phyloP scores from a whole-genome alignment of 2,888 invertebrate genomes.

The Globia sparganii region DNA sequence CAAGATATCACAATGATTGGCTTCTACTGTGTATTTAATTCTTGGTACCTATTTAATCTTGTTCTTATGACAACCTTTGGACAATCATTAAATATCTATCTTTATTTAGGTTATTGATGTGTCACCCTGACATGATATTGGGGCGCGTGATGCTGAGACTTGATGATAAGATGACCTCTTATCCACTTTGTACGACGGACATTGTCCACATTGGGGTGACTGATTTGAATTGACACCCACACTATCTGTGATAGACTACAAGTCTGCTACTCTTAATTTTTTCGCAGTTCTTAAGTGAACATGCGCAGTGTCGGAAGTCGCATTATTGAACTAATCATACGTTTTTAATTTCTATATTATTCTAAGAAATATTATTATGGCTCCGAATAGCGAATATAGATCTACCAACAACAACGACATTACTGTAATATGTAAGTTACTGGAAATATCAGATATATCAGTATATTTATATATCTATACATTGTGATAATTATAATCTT shows the following conservation, averaged over 20 bases:
- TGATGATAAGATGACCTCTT: constrained; percentile 37
- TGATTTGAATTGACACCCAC: constrained; percentile 13
- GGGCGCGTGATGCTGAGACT: constrained; percentile 46
- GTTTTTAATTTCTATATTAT: neutral
- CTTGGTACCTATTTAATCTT: neutral
- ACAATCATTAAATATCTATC: constrained; percentile 7
- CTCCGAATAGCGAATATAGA: constrained; percentile 17
- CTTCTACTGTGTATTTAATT: neutral
- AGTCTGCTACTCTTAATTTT: neutral
- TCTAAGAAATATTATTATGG: constrained; percentile 11
- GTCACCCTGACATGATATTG: constrained; percentile 49
- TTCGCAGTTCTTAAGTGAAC: constrained; percentile 25
- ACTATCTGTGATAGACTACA: constrained; percentile 20
- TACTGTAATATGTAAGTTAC: constrained; percentile 37
- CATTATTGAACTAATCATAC: neutral
- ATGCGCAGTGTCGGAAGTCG: constrained; percentile 4
- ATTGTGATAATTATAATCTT: neutral
- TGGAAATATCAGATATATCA: neutral
- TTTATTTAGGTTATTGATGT: constrained; percentile 53
- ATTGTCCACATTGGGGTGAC: constrained; percentile 23
- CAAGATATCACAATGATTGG: neutral
- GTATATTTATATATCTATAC: neutral
- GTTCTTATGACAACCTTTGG: constrained; percentile 4
- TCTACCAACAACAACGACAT: constrained; percentile 24
- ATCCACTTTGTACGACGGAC: constrained; percentile 27